phyloP scores from a whole-genome alignment of 2,888 invertebrate genomes.

The Acronicta alni region DNA sequence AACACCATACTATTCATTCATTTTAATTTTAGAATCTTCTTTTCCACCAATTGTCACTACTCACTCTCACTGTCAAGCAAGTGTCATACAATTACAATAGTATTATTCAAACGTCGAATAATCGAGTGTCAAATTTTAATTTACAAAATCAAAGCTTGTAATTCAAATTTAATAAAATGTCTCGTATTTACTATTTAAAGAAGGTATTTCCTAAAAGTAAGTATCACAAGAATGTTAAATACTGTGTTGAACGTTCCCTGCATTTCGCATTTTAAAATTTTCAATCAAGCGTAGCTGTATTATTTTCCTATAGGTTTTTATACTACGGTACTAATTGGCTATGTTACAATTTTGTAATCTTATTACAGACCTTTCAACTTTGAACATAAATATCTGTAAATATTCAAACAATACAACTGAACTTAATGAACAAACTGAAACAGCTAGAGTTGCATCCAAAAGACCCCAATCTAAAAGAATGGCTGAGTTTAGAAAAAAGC shows the following conservation, averaged over 20 bases:
- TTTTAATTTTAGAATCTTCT: no score
- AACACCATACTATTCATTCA: no score
- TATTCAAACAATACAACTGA: slow-evolving; percentile 64
- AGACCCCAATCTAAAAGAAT: slow-evolving; percentile 81
- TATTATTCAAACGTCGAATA: no score
- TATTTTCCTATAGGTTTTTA: neutral
- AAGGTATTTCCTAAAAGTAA: slow-evolving; percentile 30
- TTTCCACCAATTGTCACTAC: no score
- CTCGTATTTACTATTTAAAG: slow-evolving; percentile 22
- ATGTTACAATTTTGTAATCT: neutral
- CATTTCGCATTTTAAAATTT: no score
- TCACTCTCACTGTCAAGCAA: no score
- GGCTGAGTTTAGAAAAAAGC: slow-evolving; percentile 93
- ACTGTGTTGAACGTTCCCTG: no score
- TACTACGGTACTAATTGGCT: neutral
- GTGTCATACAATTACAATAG: no score
- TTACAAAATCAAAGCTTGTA: no score
- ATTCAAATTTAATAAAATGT: slow-evolving; percentile 14
- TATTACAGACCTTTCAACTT: slow-evolving; percentile 36
- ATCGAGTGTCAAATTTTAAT: no score
- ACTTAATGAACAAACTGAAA: slow-evolving; percentile 35
- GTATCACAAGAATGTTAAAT: slow-evolving; percentile 3
- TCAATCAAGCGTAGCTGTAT: no score
- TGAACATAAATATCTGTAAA: slow-evolving; percentile 44
- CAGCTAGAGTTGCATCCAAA: slow-evolving; percentile 42